Evolutionary conservation across 2,888 invertebrate species (phyloP), one percentile per base, ranked within the genome.

Genomic region (Apamea monoglypha): DNA sequence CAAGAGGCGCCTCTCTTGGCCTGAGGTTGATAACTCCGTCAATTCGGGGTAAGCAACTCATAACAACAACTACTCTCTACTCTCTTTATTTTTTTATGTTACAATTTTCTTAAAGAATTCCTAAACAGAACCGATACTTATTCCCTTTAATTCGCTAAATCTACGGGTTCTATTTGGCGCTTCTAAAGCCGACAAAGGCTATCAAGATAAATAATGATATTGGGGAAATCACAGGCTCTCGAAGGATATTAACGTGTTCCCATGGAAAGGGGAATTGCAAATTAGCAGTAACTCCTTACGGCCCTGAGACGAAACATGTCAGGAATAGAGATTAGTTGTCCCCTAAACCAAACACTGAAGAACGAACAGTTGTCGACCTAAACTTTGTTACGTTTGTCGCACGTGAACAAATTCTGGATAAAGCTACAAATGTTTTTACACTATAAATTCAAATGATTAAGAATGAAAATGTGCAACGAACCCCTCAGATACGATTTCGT

Each of bases 1-100:
- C 94, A 98, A 98, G 87, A 97, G 98, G 74, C 97, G 98, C 70
- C 97, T 98, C 59, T 98, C 98, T 59, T 98, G 98, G 98, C 98
- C 98, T 16, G 98, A 98, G 95, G 98, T 98, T 81, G 98, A 98
- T 94, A 98, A 98, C 91, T 98, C 98, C 85, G 98, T 98, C 70
- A 98, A 98, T 88, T 98, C 98, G 14, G 98, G 98, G 98, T 98
- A 96, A 98, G 98, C 16, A 40, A 70, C 21, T 67, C 12, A n/a
- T n/a, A n/a, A n/a, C n/a, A n/a, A n/a, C n/a, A n/a, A n/a, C n/a
- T n/a, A n/a, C n/a, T n/a, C n/a, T n/a, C n/a, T n/a, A n/a, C n/a
- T n/a, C n/a, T n/a, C n/a, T n/a, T n/a, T 63, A 36, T 18, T 71
- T 61, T 71, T n/a, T 18, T 63, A 63, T 63, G n/a, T 71, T 63